Base-by-base conservation (phyloP, 2,797 vertebrate genomes). In the Gymnodraco acuticeps region DNA sequence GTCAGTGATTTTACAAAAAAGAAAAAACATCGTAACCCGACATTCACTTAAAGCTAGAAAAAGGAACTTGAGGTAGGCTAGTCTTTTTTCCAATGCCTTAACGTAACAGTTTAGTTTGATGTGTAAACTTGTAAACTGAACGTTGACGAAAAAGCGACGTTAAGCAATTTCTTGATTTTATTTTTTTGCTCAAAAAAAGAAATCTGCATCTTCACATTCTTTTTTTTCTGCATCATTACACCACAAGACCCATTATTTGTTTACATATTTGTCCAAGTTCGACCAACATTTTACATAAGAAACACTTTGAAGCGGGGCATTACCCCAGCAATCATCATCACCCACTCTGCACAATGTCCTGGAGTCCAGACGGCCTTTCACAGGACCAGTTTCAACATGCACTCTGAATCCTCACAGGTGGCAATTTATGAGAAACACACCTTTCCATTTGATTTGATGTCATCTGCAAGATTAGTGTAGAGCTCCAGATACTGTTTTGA, bases 141-240 rank as follows among this genome's bases (percentile, higher is more conserved):
- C 50, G 73, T 68, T 31, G 19, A 64, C 48, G 4, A 70, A 48
- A 80, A 70, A 78, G 73, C 66, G 33, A 45, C 33, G 75, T 81
- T 87, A 69, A 85, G 82, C 79, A 87, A 92, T 80, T 85, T 85
- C 88, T 86, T 91, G 64, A 89, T 89, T 92, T 94, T 89, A 94
- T 94, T 94, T 82, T 72, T 83, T 80, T 90, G 81, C 86, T 90
- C 88, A 78, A 88, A 83, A 87, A 88, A 64, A 69, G 69, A 84
- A 68, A 45, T 76, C 83, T 87, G 84, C 84, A 89, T 64, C 69
- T 90, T 88, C 82, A 92, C 90, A 91, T 90, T 89, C 71, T 66
- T 85, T 73, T 66, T 85, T 73, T 87, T 87, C 87, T 87, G 86
- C 80, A 87, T 84, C 77, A 84, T 55, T 79, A 92, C 81, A 85